A percentile compares a stretch with the other conserved stretches of the same genome.
Conservation (phyloP, 2,797 vertebrate species). For the Sebastes umbrosus region DNA sequence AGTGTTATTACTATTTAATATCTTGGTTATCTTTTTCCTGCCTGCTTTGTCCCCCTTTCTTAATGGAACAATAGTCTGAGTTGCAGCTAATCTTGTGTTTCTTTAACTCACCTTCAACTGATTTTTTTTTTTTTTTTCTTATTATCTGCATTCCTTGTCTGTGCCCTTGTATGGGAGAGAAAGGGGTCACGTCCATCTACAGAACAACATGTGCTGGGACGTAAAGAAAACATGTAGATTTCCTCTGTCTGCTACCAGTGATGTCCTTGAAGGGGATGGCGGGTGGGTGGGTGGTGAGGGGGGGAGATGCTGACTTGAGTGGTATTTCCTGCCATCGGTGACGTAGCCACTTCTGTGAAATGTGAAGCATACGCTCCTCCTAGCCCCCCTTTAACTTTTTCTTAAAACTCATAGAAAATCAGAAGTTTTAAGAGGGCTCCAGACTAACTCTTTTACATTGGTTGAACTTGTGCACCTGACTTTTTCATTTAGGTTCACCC, state of each 20-base stretch:
- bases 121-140: neutral
- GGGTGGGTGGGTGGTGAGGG: neutral
- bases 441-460: no score
- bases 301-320: constrained; percentile 37
- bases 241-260: constrained; percentile 20
- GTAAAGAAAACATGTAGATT: constrained; percentile 37
- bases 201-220: constrained; percentile 28
- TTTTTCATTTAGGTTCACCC: no score
- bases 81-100: neutral
- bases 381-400: neutral
- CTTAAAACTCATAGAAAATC: neutral
- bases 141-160: constrained; percentile 3
- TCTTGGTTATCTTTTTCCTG: neutral
- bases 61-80: neutral
- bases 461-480: no score
- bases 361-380: constrained; percentile 18
- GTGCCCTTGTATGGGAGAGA: constrained; percentile 36
- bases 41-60: neutral
- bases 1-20: neutral
- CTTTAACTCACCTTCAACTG: constrained; percentile 10
- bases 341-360: constrained; percentile 39
- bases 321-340: constrained; percentile 69
- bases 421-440: neutral
- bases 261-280: constrained; percentile 24
- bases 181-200: neutral